Conservation (phyloP, 2,113 vertebrate species). For the Oreochromis aureus region DNA sequence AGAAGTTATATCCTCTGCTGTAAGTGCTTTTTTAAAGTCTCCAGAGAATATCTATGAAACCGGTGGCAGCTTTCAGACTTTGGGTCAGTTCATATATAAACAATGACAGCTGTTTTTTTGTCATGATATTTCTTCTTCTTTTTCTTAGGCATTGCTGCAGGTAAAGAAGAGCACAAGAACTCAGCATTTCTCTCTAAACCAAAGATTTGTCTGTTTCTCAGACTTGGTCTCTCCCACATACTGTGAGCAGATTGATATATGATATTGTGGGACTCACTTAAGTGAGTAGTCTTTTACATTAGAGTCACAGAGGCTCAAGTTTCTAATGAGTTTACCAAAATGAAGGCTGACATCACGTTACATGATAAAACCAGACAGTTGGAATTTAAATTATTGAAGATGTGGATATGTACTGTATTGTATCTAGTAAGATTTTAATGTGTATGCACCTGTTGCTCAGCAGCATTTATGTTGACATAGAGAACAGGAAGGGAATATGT, state of each 20-base stretch:
- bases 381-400: not conserved
- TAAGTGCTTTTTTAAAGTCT: not conserved
- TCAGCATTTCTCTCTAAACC: not conserved
- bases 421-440: not conserved
- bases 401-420: not conserved
- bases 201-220: not conserved
- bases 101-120: not conserved
- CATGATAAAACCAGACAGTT: not conserved
- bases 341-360: not conserved
- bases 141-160: not conserved
- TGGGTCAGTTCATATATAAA: not conserved
- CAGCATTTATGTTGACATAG: not conserved
- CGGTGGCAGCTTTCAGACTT: not conserved
- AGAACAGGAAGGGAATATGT: conserved; percentile 22
- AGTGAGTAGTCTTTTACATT: not conserved
- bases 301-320: not conserved
- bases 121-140: not conserved
- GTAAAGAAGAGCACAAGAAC: not conserved
- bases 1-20: not conserved
- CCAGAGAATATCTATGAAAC: not conserved
- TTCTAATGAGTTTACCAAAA: not conserved
- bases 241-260: not conserved
- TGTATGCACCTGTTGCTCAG: not conserved
- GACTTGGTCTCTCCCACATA: not conserved
- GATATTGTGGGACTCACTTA: not conserved